Evolutionary conservation across 2,113 vertebrate genomes (phyloP).

Genomic region (Phaetusa simplex): DNA sequence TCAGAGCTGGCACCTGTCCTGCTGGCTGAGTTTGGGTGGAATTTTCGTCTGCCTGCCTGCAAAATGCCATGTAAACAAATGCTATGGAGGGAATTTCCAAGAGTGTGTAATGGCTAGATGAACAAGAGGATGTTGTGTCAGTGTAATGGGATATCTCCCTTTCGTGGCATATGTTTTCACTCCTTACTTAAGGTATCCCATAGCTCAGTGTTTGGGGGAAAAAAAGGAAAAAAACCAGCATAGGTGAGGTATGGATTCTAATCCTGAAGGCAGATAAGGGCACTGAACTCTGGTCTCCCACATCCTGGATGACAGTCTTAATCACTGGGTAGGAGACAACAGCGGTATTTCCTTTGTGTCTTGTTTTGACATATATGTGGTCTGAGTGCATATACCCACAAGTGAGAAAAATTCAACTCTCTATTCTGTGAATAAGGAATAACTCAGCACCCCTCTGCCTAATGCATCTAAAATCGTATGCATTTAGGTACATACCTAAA

Average conservation of each 20-base stretch:
- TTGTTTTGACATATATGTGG: not conserved
- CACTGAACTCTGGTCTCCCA: not conserved
- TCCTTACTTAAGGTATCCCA: not conserved
- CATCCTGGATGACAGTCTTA: not conserved
- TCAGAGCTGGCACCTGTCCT: not conserved
- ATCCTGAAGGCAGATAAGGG: not conserved
- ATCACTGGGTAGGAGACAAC: not conserved
- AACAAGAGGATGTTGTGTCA: not conserved
- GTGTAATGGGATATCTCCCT: not conserved
- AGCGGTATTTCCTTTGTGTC: not conserved
- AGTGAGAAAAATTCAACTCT: not conserved
- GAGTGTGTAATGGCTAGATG: not conserved
- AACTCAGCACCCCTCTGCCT: not conserved
- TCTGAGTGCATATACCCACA: not conserved
- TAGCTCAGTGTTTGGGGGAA: not conserved
- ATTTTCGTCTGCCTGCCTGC: constrained; percentile 17
- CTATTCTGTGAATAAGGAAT: not conserved
- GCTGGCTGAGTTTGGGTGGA: constrained; percentile 6
- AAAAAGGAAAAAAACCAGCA: not conserved
- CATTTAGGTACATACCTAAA: not conserved
- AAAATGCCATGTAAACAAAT: constrained; percentile 53
- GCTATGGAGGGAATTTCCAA: not conserved
- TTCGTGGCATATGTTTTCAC: not conserved
- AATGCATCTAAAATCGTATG: not conserved
- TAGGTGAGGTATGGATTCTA: not conserved